Conservation (phyloP, 2,113 vertebrate genomes). For the Pipa parva region DNA sequence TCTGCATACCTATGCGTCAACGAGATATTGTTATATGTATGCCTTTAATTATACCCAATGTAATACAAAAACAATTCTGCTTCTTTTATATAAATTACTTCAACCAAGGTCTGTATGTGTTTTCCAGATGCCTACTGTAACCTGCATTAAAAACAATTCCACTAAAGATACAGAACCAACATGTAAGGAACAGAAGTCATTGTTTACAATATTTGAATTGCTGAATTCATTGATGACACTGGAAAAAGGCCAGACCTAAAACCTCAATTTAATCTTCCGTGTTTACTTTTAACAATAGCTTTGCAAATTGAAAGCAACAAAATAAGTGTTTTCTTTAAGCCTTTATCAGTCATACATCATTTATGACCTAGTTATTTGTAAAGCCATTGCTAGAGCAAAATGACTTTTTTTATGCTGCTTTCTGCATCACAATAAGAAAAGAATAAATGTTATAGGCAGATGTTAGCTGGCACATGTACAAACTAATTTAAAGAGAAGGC, state of each 20-base stretch:
- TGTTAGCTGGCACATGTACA: neutral
- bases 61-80: too few relatives aligned
- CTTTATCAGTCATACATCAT: slow-evolving; percentile 27
- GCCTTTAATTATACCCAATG: too few relatives aligned
- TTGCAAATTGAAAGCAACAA: slow-evolving; percentile 11
- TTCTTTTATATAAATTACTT: too few relatives aligned
- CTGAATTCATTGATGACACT: slow-evolving; percentile 25
- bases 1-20: too few relatives aligned
- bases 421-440: slow-evolving; percentile 8
- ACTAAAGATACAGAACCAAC: too few relatives aligned
- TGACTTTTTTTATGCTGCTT: neutral
- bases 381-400: slow-evolving; percentile 20
- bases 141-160: too few relatives aligned
- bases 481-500: slow-evolving; percentile 16
- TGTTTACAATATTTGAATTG: neutral
- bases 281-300: slow-evolving; percentile 19
- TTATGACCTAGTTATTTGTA: slow-evolving; percentile 29
- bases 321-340: slow-evolving; percentile 15
- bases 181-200: too few relatives aligned
- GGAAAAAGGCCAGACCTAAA: neutral
- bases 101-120: too few relatives aligned
- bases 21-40: too few relatives aligned
- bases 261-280: slow-evolving; percentile 8
- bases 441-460: neutral
- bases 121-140: too few relatives aligned